Percentiles rank a stretch among this genome's conserved stretches.
These are phyloP conservation scores for Remorina albescens DNA, from an alignment of 2,797 vertebrate species.

Conservation along the genomic window DNA sequence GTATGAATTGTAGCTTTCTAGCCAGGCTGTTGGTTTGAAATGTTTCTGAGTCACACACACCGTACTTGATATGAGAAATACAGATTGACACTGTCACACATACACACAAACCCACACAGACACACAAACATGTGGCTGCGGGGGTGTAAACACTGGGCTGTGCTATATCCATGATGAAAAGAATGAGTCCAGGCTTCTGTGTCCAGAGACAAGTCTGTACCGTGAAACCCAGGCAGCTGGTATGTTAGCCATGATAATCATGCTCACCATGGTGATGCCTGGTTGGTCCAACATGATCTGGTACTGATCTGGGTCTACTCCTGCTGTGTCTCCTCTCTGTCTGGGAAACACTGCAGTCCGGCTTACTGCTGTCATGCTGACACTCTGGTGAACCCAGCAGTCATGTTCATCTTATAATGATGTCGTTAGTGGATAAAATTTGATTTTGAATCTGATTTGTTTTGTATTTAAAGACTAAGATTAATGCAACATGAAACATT, in stretches of 20 bases:
- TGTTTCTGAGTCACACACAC: neutral
- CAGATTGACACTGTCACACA: constrained; percentile 25
- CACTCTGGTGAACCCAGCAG: neutral
- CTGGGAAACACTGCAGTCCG: constrained; percentile 44
- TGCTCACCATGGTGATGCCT: constrained; percentile 51
- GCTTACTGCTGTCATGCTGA: constrained; percentile 15
- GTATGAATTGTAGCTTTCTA: constrained; percentile 1
- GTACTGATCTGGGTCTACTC: constrained; percentile 51
- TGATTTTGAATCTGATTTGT: neutral
- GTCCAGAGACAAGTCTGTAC: constrained; percentile 60
- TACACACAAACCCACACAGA: constrained; percentile 11
- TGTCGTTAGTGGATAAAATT: neutral
- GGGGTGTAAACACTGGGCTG: constrained; percentile 66
- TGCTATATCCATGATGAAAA: constrained; percentile 70
- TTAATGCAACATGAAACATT: neutral
- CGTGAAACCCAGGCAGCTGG: constrained; percentile 65
- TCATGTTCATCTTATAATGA: constrained; percentile 20
- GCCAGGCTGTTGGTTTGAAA: neutral
- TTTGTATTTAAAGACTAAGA: constrained; percentile 17
- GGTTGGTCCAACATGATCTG: constrained; percentile 57
- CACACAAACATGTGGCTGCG: constrained; percentile 49
- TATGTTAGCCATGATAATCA: constrained; percentile 60
- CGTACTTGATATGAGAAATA: constrained; percentile 11
- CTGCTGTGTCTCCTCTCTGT: constrained; percentile 69
- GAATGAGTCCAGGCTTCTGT: constrained; percentile 68